A percentile compares a stretch with the other conserved stretches of the same genome.
Conservation (phyloP, 2,888 invertebrate genomes). For the Argyresthia albistria region DNA sequence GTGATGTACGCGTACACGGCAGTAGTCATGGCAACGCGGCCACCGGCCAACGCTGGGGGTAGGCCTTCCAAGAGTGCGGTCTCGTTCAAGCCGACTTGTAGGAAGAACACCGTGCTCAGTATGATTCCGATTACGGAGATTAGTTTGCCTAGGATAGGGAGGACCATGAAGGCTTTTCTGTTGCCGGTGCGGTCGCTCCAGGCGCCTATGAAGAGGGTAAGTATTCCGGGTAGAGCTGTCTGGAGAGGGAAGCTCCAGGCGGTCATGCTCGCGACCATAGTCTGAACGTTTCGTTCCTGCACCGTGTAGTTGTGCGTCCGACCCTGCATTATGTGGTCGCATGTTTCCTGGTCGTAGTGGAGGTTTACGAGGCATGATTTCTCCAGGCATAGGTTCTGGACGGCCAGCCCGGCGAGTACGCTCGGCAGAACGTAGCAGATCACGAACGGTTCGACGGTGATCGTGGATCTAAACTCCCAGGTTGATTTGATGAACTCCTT, state of each 20-base stretch:
- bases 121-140: conserved; percentile 68
- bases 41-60: conserved; percentile 74
- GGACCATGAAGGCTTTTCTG: conserved; percentile 72
- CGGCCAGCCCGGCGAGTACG: conserved; percentile 75
- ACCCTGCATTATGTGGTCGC: conserved; percentile 61
- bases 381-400: conserved; percentile 70
- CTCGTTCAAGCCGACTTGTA: conserved; percentile 66
- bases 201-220: conserved; percentile 72
- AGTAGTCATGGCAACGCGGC: conserved; percentile 73
- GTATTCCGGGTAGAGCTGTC: conserved; percentile 68
- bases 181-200: conserved; percentile 76
- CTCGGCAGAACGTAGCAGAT: conserved; percentile 77
- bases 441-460: conserved; percentile 79
- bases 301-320: conserved; percentile 47
- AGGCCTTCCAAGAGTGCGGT: conserved; percentile 71
- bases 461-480: conserved; percentile 52
- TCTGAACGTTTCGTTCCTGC: conserved; percentile 60
- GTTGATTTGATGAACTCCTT: conserved; percentile 50
- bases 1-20: conserved; percentile 76
- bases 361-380: conserved; percentile 73
- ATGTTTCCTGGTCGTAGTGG: conserved; percentile 65
- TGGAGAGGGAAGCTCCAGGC: conserved; percentile 73
- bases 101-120: conserved; percentile 70
- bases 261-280: conserved; percentile 69
- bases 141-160: conserved; percentile 73